These are phyloP conservation scores for Hypomesus transpacificus DNA, from an alignment of 2,113 vertebrate species.

Conservation along the genomic window DNA sequence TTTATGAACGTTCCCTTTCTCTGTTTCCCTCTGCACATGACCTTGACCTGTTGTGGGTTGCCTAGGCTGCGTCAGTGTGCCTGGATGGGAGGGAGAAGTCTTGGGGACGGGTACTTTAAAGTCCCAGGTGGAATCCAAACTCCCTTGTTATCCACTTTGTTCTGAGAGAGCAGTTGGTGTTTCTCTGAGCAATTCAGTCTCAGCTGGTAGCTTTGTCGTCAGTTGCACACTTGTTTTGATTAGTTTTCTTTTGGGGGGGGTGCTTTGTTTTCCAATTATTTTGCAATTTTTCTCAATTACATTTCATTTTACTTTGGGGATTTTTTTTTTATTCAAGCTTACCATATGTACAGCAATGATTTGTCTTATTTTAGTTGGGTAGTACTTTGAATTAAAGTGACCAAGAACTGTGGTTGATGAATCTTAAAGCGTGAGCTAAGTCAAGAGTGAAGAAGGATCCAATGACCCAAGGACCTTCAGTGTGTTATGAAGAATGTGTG, in stretches of 20 bases:
- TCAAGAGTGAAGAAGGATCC: background rate
- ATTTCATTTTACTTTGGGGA: background rate
- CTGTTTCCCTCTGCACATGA: too few relatives aligned
- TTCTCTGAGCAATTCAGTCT: background rate
- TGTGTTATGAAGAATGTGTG: background rate
- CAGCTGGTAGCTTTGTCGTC: background rate
- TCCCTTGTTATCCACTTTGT: background rate
- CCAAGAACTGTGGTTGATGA: background rate
- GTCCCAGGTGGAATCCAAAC: background rate
- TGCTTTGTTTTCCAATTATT: background rate
- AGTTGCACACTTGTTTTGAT: background rate
- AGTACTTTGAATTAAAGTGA: background rate
- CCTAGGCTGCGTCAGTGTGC: background rate
- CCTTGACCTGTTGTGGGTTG: too few relatives aligned
- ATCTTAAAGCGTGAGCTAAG: background rate
- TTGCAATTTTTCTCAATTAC: background rate
- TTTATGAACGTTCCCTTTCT: background rate
- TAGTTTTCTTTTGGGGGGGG: too few relatives aligned
- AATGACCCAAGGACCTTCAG: background rate
- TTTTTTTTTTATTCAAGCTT: background rate
- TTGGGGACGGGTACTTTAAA: background rate
- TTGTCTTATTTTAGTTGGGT: conserved; percentile 1
- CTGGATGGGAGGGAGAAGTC: background rate
- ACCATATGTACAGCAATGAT: background rate
- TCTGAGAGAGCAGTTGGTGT: background rate